Evolutionary conservation across 2,888 invertebrate species (phyloP).

Genomic region (Nomada ruficornis): DNA sequence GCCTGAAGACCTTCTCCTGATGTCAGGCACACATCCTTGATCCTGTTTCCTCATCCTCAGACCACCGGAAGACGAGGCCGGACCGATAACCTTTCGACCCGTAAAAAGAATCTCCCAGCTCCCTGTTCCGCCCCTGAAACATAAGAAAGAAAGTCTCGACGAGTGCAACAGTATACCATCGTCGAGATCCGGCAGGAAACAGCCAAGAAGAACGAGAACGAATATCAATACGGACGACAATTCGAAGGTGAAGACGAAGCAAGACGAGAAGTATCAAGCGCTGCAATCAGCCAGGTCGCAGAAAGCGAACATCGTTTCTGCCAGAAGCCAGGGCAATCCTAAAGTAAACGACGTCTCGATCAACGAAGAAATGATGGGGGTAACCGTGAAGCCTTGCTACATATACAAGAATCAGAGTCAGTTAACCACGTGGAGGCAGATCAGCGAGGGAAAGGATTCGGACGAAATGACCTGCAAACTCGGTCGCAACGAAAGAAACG

Average conservation of each 20-base stretch:
- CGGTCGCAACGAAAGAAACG: not conserved
- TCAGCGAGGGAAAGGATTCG: conserved; percentile 49
- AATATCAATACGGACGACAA: not conserved
- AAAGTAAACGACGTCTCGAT: conserved; percentile 82
- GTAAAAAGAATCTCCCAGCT: conserved; percentile 50
- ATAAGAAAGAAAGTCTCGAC: conserved; percentile 20
- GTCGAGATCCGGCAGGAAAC: conserved; percentile 7
- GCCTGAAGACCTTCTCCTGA: conserved; percentile 74
- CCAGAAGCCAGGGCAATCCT: conserved; percentile 69
- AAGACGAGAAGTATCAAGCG: conserved; percentile 16
- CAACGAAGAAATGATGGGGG: conserved; percentile 77
- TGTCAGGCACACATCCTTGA: conserved; percentile 72
- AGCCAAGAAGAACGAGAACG: not conserved
- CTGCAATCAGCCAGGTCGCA: conserved; percentile 36
- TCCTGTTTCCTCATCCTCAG: conserved; percentile 76
- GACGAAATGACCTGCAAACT: not conserved
- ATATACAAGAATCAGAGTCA: conserved; percentile 45
- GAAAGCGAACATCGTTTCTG: conserved; percentile 56
- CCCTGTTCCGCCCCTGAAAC: conserved; percentile 50
- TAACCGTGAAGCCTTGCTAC: conserved; percentile 79
- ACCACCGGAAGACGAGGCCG: conserved; percentile 66
- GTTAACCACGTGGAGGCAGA: conserved; percentile 74
- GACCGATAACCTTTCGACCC: conserved; percentile 56
- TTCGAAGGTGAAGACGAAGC: not conserved
- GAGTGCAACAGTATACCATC: conserved; percentile 18